Evolutionary conservation across 2,113 vertebrate genomes (phyloP).

Genomic region (Rutilus rutilus): DNA sequence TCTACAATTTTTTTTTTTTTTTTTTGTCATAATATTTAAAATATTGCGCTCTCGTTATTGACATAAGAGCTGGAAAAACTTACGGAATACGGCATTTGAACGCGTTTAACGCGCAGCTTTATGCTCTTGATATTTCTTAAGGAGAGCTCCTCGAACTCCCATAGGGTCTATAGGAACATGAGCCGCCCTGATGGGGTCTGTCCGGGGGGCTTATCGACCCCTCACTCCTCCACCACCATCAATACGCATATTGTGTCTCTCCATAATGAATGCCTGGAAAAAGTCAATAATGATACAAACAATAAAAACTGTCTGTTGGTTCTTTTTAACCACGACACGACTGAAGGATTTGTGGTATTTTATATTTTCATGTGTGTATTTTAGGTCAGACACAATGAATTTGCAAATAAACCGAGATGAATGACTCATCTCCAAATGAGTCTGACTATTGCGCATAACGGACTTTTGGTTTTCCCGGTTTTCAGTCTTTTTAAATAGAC

Average conservation of each 20-base stretch:
- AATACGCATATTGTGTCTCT: constrained; percentile 64
- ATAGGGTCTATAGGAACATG: constrained; percentile 48
- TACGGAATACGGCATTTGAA: background rate
- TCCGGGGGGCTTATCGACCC: constrained; percentile 65
- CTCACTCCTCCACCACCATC: constrained; percentile 29
- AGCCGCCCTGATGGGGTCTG: constrained; percentile 62
- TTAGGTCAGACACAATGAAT: background rate
- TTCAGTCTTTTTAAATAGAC: background rate
- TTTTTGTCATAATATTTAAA: background rate
- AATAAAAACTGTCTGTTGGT: constrained; percentile 34
- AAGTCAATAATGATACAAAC: constrained; percentile 64
- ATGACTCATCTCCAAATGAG: background rate
- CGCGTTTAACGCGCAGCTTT: background rate
- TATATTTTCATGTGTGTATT: background rate
- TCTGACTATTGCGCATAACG: background rate
- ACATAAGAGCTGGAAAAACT: background rate
- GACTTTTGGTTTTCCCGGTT: background rate
- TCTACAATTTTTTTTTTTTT: too few relatives aligned
- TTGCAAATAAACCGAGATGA: background rate
- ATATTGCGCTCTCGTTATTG: background rate
- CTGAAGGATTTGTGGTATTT: background rate
- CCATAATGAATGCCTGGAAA: constrained; percentile 51
- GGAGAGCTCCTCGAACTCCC: background rate
- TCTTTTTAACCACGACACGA: constrained; percentile 50
- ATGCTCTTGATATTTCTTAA: background rate